phyloP scores from a whole-genome alignment of 1,140 invertebrate species.

The roundworm (Caenorhabditis elegans) region WBcel235 BX284605.5:9643001-9643500 shows the following conservation, averaged over 20 bases:
- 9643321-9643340: background rate
- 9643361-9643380: background rate
- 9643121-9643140: background rate
- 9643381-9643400: background rate
- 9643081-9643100: background rate
- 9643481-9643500: background rate
- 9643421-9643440: background rate
- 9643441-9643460: background rate
- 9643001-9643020: background rate
- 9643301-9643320: background rate
- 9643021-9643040: background rate
- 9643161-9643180: background rate
- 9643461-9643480: background rate
- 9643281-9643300: background rate
- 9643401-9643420: background rate
- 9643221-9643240: background rate
- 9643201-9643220: background rate
- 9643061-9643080: background rate
- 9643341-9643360: background rate
- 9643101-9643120: background rate
- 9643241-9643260: background rate
- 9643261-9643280: background rate
- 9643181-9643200: background rate
- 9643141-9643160: background rate
- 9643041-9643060: background rate